Conservation (phyloP, 2,888 invertebrate species). For the Drosophila austrosaltans region DNA sequence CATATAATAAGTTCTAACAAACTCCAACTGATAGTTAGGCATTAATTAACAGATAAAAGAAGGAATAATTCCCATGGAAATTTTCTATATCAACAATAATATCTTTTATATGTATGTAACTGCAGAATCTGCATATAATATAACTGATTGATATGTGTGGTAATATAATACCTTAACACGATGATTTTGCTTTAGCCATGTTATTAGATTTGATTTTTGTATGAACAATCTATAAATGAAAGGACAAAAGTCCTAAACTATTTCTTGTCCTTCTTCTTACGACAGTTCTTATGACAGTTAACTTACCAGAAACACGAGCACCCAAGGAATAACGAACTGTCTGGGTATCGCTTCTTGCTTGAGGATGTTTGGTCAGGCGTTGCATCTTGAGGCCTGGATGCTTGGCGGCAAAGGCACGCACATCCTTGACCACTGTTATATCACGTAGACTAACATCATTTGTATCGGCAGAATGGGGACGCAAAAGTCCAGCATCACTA, state of each 20-base stretch:
- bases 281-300: no score
- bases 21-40: no score
- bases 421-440: conserved; percentile 72
- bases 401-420: conserved; percentile 66
- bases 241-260: no score
- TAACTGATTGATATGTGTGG: neutral
- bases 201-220: neutral
- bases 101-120: no score
- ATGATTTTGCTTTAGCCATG: neutral
- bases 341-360: conserved; percentile 38
- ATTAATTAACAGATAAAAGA: no score
- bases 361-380: conserved; percentile 62
- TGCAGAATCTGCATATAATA: no score
- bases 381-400: conserved; percentile 72
- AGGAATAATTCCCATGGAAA: no score
- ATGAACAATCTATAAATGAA: neutral
- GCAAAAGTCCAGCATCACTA: conserved; percentile 44
- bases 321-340: conserved; percentile 79
- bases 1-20: no score
- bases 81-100: no score
- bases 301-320: conserved; percentile 73
- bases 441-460: conserved; percentile 41
- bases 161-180: neutral
- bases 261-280: no score
- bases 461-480: conserved; percentile 13